Conservation (phyloP, 2,113 vertebrate genomes). For the Scolopax mira region DNA sequence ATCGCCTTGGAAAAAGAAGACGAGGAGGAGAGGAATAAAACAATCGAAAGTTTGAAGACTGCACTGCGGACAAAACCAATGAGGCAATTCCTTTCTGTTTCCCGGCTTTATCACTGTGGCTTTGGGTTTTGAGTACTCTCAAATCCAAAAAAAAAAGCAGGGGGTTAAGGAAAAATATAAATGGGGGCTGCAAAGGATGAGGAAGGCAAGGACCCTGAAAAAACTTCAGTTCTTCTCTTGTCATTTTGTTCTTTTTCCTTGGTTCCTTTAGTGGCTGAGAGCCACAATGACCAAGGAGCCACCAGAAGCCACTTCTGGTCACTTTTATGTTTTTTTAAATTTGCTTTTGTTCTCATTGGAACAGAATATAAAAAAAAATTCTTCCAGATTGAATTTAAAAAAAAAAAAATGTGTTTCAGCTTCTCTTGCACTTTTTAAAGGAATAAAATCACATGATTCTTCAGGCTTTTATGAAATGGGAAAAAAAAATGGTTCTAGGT, state of each 20-base stretch:
- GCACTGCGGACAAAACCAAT: slow-evolving; percentile 97
- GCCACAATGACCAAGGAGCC: background rate
- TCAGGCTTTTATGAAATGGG: background rate
- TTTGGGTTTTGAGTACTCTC: background rate
- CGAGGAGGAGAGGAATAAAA: slow-evolving; percentile 96
- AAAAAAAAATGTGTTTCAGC: background rate
- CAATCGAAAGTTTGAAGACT: slow-evolving; percentile 95
- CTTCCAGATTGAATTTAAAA: background rate
- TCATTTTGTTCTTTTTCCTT: background rate
- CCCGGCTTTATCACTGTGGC: background rate
- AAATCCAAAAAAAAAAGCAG: background rate
- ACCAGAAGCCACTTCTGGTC: background rate
- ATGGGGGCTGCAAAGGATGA: background rate
- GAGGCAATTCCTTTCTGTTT: slow-evolving; percentile 78
- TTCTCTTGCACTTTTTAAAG: background rate
- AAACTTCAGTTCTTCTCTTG: background rate
- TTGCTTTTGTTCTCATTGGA: background rate
- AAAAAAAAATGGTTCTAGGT: background rate
- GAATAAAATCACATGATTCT: background rate
- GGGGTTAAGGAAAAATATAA: background rate
- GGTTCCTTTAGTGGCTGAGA: background rate
- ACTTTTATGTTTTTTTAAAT: background rate
- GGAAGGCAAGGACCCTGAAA: background rate
- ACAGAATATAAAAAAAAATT: background rate
- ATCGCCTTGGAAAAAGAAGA: slow-evolving; percentile 96